Evolutionary conservation across 2,113 vertebrate genomes (phyloP), one percentile per base, ranked within the genome.

Genomic region (Hemibagrus wyckioides): DNA sequence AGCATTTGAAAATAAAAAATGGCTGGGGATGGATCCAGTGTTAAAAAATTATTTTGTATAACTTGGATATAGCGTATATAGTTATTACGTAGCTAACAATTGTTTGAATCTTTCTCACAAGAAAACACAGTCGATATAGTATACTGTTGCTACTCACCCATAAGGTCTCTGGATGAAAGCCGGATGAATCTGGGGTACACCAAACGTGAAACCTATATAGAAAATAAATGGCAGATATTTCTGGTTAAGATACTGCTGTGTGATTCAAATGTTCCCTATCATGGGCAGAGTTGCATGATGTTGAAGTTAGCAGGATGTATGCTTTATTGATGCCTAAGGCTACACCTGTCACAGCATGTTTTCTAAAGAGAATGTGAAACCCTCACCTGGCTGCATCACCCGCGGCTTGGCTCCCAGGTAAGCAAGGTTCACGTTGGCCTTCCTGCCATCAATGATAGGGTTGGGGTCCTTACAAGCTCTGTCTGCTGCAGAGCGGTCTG

Each of bases 111-210:
- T 13, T 44, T 80, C 56, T 33, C 75, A 69, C 61, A 4, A 39
- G 23, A 52, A 76, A 39, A 81, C 25, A 82, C 33, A 83, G 33
- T 59, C 28, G 21, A 63, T 23, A 28, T 3, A 10, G 33, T 10
- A n/a, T 52, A n/a, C 19, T 23, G 7, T 56, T 41, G 28, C 44
- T 15, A 96, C 95, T 95, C 97, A 99, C 98, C 98, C 98, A 90
- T 99, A 99, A 93, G 98, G 98, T 95, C 98, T 97, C 92, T 99
- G 98, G 94, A 99, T 99, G 92, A 98, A 98, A 73, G 98, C 98
- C 65, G 98, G 98, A 94, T 99, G 98, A 94, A 99, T 97, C 75
- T 99, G 98, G 87, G 98, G 98, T 91, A 99, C 97, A 61, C 98
- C 98, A 94, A 99, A 99, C 88, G 97, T 97, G 94, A 99, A 99